Conservation (phyloP, 2,888 invertebrate species). For the Drosophila quinaria region DNA sequence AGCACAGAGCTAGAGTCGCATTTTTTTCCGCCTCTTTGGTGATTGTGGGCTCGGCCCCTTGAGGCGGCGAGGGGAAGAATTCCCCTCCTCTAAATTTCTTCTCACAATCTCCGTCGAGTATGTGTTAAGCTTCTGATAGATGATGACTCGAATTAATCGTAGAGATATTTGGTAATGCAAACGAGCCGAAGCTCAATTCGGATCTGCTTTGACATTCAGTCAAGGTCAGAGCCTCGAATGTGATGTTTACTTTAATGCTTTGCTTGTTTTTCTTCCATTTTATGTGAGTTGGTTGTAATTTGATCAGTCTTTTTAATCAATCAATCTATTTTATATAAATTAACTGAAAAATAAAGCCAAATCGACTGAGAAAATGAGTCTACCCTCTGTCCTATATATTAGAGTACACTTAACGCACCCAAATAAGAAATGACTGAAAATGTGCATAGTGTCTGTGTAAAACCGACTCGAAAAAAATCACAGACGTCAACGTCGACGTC, state of each 20-base stretch:
- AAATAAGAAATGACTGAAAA: neutral
- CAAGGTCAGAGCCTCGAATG: conserved; percentile 53
- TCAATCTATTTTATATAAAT: no score
- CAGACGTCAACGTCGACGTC: conserved; percentile 14
- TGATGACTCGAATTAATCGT: conserved; percentile 4
- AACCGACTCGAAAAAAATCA: conserved; percentile 19
- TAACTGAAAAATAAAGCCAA: neutral
- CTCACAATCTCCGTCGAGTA: neutral
- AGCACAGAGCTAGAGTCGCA: neutral
- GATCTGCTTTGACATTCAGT: conserved; percentile 66
- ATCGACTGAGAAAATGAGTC: neutral
- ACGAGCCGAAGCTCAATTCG: conserved; percentile 58
- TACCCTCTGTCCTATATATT: neutral
- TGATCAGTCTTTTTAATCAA: no score
- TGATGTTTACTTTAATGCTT: neutral
- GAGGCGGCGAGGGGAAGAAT: neutral
- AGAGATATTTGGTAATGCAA: conserved; percentile 45
- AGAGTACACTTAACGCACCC: neutral
- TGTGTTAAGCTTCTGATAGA: conserved; percentile 15
- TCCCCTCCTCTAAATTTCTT: neutral
- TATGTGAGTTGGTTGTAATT: no score
- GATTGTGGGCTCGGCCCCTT: conserved; percentile 17
- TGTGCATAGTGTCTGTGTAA: neutral
- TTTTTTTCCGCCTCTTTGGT: neutral
- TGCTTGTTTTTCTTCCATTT: no score